phyloP scores from a whole-genome alignment of 2,113 vertebrate species.

The Dromaius novaehollandiae region DNA sequence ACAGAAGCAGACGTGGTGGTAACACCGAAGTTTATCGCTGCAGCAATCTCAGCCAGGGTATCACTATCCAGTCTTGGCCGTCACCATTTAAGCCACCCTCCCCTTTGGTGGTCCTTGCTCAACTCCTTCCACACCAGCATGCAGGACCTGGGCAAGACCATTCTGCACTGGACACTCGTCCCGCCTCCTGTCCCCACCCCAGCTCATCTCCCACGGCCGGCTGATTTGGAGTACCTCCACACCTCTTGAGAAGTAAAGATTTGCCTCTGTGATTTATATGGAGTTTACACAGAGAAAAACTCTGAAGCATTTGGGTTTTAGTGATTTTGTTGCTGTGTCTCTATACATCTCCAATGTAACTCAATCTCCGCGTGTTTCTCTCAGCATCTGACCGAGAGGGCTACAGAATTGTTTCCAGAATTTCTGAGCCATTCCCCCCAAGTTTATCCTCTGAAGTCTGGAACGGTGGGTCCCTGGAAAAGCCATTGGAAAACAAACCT shows the following conservation, averaged over 20 bases:
- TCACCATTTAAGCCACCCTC: background rate
- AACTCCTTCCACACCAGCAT: background rate
- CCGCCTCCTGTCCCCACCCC: background rate
- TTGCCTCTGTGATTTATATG: background rate
- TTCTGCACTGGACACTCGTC: background rate
- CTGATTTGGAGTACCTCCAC: background rate
- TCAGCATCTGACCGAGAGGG: background rate
- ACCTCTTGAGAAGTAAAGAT: background rate
- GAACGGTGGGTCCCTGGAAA: slow-evolving; percentile 37
- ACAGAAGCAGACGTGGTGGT: background rate
- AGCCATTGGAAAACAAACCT: slow-evolving; percentile 62
- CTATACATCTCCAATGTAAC: background rate
- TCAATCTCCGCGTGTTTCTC: background rate
- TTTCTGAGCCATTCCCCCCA: background rate
- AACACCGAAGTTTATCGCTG: background rate
- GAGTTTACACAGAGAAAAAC: background rate
- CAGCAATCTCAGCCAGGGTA: background rate
- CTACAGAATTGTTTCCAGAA: slow-evolving; percentile 28
- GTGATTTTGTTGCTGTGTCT: background rate
- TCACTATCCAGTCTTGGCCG: background rate
- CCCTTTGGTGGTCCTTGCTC: background rate
- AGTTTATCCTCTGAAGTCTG: slow-evolving; percentile 3
- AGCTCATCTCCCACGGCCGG: background rate
- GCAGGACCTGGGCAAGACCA: background rate
- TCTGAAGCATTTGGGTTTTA: background rate